These are phyloP conservation scores for Microcebus lehilahytsara DNA, from an alignment of 2,113 vertebrate genomes.

Conservation along the genomic window DNA sequence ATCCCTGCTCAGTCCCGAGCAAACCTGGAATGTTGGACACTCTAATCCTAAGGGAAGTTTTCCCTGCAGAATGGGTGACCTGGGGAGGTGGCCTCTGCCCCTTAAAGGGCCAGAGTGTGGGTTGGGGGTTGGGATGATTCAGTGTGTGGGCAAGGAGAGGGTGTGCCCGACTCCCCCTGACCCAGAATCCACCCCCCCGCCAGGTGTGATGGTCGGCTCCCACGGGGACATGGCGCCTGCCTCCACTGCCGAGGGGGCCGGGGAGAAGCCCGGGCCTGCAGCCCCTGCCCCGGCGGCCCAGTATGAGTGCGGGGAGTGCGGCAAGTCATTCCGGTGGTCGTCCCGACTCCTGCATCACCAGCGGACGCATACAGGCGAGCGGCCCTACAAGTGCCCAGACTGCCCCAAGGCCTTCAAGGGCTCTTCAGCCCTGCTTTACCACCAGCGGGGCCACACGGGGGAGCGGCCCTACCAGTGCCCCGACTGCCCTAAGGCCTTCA, in stretches of 20 bases:
- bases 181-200: background rate
- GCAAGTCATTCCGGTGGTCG: slow-evolving; percentile 95
- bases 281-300: slow-evolving; percentile 86
- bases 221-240: slow-evolving; percentile 78
- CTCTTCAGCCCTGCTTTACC: slow-evolving; percentile 93
- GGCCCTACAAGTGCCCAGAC: slow-evolving; percentile 95
- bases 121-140: slow-evolving; percentile 60
- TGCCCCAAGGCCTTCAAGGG: slow-evolving; percentile 97
- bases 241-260: slow-evolving; percentile 33
- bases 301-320: slow-evolving; percentile 93
- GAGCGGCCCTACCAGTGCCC: slow-evolving; percentile 94
- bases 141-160: slow-evolving; percentile 39
- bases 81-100: background rate
- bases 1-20: background rate
- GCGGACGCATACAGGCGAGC: slow-evolving; percentile 94
- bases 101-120: background rate
- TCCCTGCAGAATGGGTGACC: fast-evolving
- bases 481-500: slow-evolving; percentile 94
- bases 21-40: background rate
- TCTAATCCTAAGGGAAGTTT: background rate
- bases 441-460: slow-evolving; percentile 94
- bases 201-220: slow-evolving; percentile 81
- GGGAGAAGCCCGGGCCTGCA: slow-evolving; percentile 67
- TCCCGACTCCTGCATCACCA: slow-evolving; percentile 94
- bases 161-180: background rate